Conservation (phyloP, 1,140 invertebrate genomes). For the Ceratitis capitata region DNA sequence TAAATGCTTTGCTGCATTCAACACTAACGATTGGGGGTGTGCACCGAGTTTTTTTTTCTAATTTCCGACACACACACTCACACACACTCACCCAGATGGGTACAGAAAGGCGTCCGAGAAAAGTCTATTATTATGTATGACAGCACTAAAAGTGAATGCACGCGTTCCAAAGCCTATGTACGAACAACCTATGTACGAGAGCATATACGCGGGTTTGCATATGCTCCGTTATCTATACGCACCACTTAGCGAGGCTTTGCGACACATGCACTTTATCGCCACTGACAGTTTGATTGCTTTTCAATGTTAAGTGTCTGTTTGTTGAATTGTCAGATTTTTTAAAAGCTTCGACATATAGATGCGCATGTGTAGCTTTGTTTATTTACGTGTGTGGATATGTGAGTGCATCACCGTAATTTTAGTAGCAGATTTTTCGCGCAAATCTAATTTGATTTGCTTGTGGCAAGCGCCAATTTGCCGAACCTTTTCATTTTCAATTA, state of each 20-base stretch:
- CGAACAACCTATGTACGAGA: too few relatives aligned
- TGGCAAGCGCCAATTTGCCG: not conserved
- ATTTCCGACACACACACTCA: too few relatives aligned
- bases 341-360: not conserved
- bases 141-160: not conserved
- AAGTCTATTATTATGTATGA: not conserved
- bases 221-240: not conserved
- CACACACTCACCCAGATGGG: too few relatives aligned
- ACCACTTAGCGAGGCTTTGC: not conserved
- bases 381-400: not conserved
- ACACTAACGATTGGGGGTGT: not conserved
- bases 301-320: not conserved
- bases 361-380: not conserved
- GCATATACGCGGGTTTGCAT: too few relatives aligned
- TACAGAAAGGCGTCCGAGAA: not conserved
- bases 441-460: not conserved
- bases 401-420: not conserved
- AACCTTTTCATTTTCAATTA: not conserved
- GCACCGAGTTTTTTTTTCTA: too few relatives aligned
- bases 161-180: not conserved
- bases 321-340: not conserved
- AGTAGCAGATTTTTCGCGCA: not conserved
- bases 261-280: not conserved
- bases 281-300: not conserved
- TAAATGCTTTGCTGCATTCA: not conserved